A percentile compares a stretch with the other conserved stretches of the same genome.
phyloP scores from a whole-genome alignment of 2,797 vertebrate species.

The Toxotes lorentzi region DNA sequence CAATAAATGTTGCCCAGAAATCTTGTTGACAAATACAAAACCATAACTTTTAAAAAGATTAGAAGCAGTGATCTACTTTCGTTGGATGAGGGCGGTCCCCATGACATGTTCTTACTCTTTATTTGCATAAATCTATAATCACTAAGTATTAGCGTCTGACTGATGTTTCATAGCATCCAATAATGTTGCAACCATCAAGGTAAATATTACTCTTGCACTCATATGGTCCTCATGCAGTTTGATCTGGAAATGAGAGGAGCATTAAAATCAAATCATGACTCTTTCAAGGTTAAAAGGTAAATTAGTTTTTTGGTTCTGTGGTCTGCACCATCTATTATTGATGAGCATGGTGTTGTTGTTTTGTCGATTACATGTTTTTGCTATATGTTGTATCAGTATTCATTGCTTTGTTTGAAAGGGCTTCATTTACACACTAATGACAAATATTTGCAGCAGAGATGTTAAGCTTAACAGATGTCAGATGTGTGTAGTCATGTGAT shows the following conservation, averaged over 20 bases:
- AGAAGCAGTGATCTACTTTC: not conserved
- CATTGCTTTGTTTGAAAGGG: slow-evolving; percentile 41
- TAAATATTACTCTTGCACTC: slow-evolving; percentile 58
- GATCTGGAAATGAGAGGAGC: slow-evolving; percentile 59
- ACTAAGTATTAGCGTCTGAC: slow-evolving; percentile 15
- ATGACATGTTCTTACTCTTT: not conserved
- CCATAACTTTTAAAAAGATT: not conserved
- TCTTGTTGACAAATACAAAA: not conserved
- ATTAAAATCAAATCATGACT: slow-evolving; percentile 74
- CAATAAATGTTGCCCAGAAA: not conserved
- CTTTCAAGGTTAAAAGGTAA: slow-evolving; percentile 69
- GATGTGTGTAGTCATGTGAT: slow-evolving; percentile 37
- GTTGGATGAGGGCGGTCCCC: not conserved
- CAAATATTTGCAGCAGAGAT: slow-evolving; percentile 55
- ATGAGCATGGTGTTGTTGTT: slow-evolving; percentile 55
- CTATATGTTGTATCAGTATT: slow-evolving; percentile 46
- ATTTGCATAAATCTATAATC: slow-evolving; percentile 1
- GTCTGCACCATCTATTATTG: slow-evolving; percentile 38
- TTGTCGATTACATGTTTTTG: slow-evolving; percentile 38
- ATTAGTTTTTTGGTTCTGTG: slow-evolving; percentile 44
- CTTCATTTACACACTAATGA: slow-evolving; percentile 66
- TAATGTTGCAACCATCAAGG: slow-evolving; percentile 40
- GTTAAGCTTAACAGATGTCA: slow-evolving; percentile 57
- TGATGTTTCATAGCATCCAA: slow-evolving; percentile 6
- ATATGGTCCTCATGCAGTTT: slow-evolving; percentile 37